Evolutionary conservation across 37 sponge, comb jelly and placozoan genomes (phyloP), one percentile per base, ranked within the genome.

Genomic region (Ephydatia muelleri): DNA sequence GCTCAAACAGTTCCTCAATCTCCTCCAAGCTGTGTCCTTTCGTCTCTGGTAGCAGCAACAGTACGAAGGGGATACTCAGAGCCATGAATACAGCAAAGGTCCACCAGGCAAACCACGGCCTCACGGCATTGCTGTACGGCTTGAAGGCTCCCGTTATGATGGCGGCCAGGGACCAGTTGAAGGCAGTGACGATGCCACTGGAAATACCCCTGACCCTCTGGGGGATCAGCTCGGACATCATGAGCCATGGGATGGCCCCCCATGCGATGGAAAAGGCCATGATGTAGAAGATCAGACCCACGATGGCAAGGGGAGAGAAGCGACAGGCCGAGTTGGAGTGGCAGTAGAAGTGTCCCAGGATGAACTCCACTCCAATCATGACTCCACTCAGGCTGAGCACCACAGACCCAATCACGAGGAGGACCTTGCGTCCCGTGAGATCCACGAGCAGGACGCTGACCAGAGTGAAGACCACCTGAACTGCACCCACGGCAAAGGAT

Each of bases 21-120:
- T 95, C 92, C 39, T 97, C 92, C 38, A 97, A 77, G 2, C 82
- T 83, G 49, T 80, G 88, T 21, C 96, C 93, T 67, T 95, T 97
- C 22, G 94, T 93, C 77, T 97, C 98, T 0, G 98, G 98, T 0
- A 95, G 78, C 47, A 97, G 88, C 19, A 93, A 23, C 11, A 91
- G 3, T 19, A 97, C 94, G 71, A 95, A 93, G 14, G 91, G 22
- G 26, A 92, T 72, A 25, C 88, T 65, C 0, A 84, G 14, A 0
- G 90, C 27, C 66, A 77, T 84, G 38, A 95, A 21, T 12, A 85
- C n/a, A 4, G 88, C 39, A 47, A 94, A 94, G 21, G 86, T 85
- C 83, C 86, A 93, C 84, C 94, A 95, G 0, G 91, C 90, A 36
- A 49, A 72, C 27, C 80, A 38, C 0, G 68, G 40, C 1, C 29